Evolutionary conservation across 2,888 invertebrate species (phyloP), one percentile per base, ranked within the genome.

Genomic region (Iphiclides podalirius): DNA sequence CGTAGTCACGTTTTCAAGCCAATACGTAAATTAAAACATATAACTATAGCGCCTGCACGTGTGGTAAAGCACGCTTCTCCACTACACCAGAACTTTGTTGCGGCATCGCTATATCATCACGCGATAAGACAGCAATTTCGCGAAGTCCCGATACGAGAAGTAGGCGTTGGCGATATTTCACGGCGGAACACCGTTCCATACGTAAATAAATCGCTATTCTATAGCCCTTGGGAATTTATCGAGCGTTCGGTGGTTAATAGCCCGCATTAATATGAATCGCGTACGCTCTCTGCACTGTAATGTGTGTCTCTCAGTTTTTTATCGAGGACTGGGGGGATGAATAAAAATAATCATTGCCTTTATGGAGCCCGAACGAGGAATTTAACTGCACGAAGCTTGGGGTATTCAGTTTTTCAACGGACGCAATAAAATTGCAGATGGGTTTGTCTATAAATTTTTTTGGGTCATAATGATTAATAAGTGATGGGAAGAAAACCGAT

Each of bases 181-280:
- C 37, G 39, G 20, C 47, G 36, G 47, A 26, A 52, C 35, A 53
- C 45, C 54, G 52, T 38, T 47, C 63, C 65, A 66, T 70, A 67
- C 68, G 66, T 66, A 68, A 69, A 74, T 70, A 74, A 79, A 79
- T 77, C 72, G 78, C 64, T 69, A 70, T 75, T 74, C 76, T 72
- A 77, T 78, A 72, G 76, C 75, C 66, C 54, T 43, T 37, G 37
- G 53, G 60, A 69, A 63, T 76, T 75, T 72, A 75, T 73, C 66
- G 73, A 64, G 64, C 71, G 71, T 64, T 63, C 64, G 52, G 54
- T 58, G 62, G 65, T 69, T 81, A 81, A 82, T 81, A 76, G 79
- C 67, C 46, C 61, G 65, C 74, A 79, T 80, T 79, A 79, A 79
- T 81, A 79, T 74, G 50, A 50, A 50, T 50, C 50, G 50, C 40